These are phyloP conservation scores for Magallana ariakensis DNA, from an alignment of 1,140 invertebrate species.

Conservation along the genomic window DNA sequence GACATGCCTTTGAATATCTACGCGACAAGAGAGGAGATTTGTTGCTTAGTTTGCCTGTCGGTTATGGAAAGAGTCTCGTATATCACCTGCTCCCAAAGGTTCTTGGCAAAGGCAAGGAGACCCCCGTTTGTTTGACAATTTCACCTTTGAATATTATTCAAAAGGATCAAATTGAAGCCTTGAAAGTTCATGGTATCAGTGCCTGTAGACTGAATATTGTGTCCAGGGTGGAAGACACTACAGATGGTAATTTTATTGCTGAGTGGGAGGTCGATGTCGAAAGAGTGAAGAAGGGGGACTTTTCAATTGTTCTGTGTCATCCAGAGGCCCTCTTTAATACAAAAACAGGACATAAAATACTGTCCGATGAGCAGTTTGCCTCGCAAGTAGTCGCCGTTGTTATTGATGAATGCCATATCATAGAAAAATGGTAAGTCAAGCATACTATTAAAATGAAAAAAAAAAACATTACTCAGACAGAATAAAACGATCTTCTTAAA, in stretches of 20 bases:
- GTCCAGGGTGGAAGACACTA: conserved; percentile 21
- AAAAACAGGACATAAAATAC: background rate
- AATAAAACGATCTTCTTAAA: background rate
- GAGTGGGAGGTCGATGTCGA: conserved; percentile 12
- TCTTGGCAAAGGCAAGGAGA: background rate
- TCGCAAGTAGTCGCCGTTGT: background rate
- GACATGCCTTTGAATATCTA: conserved; percentile 44
- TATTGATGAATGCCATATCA: conserved; percentile 27
- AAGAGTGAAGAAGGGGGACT: background rate
- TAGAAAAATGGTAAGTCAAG: conserved; percentile 34
- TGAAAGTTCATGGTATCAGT: conserved; percentile 43
- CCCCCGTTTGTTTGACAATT: conserved; percentile 31
- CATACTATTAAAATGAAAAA: background rate
- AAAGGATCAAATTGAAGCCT: conserved; percentile 42
- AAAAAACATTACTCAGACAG: background rate
- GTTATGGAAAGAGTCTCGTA: conserved; percentile 51
- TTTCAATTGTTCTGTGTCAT: conserved; percentile 34
- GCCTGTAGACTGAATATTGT: conserved; percentile 48
- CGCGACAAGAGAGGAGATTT: conserved; percentile 39
- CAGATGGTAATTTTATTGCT: background rate
- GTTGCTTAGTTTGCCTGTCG: conserved; percentile 48
- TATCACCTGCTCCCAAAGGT: conserved; percentile 45
- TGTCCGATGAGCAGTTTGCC: background rate
- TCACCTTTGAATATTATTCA: conserved; percentile 52
- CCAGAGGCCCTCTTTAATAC: conserved; percentile 26